Evolutionary conservation across 2,113 vertebrate genomes (phyloP), one percentile per base, ranked within the genome.

Genomic region (Crotalus viridis): DNA sequence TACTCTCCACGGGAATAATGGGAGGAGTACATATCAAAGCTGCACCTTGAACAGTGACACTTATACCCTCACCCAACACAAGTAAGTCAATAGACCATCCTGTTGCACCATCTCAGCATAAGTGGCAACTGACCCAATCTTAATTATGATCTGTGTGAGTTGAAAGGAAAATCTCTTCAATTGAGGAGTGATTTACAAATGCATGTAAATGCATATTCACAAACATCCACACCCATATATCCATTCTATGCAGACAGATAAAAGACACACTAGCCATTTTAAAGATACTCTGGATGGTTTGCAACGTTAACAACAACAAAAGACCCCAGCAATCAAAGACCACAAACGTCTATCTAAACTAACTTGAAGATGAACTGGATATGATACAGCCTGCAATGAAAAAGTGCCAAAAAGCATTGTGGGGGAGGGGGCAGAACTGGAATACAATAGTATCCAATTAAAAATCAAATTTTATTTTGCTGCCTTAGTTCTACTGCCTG

Each of bases 401-500:
- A 43, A 22, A 91, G 2, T 52, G 33, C 10, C 39, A 10, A 33
- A 4, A 33, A 21, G 59, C 5, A 12, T 87, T 12, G 10, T 48
- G 43, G 5, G 21, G 10, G 24, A 51, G 24, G 5, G 19, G 3
- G 24, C 10, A 87, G 10, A 46, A 12, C 85, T 48, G 55, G 43
- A 19, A 55, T 22, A 88, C n/a, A 92, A 88, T 1, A 33, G 13
- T 28, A 48, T 15, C 21, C 13, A 26, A 43, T 15, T 43, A 9
- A 43, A 51, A 91, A 86, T 91, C 13, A 51, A 89, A 56, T 28
- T 9, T 90, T 51, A 69, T 48, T 55, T 19, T 13, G 48, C 22
- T 54, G 88, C 93, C 94, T 87, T 95, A 90, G 15, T 33, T 61
- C 85, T 87, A 19, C 43, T 33, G 9, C 64, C 89, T 92, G 54